Evolutionary conservation across 2,797 vertebrate species (phyloP), one percentile per base, ranked within the genome.

Genomic region (Ctenosaura bakeri): DNA sequence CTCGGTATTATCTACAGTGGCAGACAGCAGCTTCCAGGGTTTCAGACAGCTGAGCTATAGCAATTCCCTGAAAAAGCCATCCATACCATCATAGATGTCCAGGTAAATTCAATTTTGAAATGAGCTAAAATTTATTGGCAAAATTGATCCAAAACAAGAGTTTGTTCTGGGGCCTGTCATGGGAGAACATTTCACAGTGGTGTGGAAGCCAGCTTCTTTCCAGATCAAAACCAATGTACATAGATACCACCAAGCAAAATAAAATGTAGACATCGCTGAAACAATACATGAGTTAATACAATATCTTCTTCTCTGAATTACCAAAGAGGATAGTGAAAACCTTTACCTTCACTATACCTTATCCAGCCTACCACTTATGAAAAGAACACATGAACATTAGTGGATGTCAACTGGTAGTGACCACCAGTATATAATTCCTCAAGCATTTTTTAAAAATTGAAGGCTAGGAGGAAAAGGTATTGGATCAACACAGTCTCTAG

Each of bases 271-370:
- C 73, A 74, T 26, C 79, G 83, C 46, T 87, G 62, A 5, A 83
- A 32, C 54, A 82, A 94, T 94, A 88, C 79, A 91, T 93, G 92
- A 86, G 93, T 94, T 93, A 93, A 93, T 88, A 88, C 86, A 56
- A 88, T 93, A 29, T 87, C 14, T 90, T 80, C 59, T 74, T 64
- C 50, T 71, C 76, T 91, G 79, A 83, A 66, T 90, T 92, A 88
- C 88, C 85, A 56, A 66, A 16, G 26, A 90, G 87, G 74, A 18
- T 54, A 89, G 90, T 92, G 26, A 69, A 82, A 71, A 18, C 35
- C 7, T 42, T 54, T 89, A 78, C 18, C 10, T 64, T 85, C 46
- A 14, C 88, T 83, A 88, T 73, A 54, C 92, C 22, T 16, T 24
- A 4, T 77, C 91, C 77, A 89, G 78, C 84, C 89, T 82, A 85